These are phyloP conservation scores for Hydrozoanthus gracilis DNA, from an alignment of 92 coral and sea anemone genomes.

Conservation along the genomic window DNA sequence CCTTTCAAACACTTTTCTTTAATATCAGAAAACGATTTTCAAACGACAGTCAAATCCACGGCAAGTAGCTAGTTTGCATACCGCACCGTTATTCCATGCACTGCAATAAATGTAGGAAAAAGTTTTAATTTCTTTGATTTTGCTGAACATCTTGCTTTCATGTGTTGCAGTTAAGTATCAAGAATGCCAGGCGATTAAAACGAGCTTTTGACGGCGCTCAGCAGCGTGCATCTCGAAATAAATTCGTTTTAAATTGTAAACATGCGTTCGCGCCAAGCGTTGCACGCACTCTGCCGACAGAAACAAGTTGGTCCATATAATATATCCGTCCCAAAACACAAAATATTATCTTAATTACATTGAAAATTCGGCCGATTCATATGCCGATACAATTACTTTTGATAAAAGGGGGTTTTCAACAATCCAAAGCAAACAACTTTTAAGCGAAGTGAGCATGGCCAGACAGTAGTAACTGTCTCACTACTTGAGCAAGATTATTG, in stretches of 20 bases:
- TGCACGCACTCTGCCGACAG: neutral
- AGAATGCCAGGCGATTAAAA: neutral
- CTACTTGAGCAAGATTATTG: constrained; percentile 4
- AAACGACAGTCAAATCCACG: neutral
- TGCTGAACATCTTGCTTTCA: neutral
- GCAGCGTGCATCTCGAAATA: constrained; percentile 9
- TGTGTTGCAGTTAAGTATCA: neutral
- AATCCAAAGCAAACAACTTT: constrained; percentile 27
- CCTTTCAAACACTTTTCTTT: neutral
- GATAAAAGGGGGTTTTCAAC: neutral
- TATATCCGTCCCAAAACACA: constrained; percentile 13
- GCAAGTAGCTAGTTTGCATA: neutral
- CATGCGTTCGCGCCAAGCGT: constrained; percentile 20
- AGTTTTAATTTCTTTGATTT: neutral
- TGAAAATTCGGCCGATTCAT: neutral
- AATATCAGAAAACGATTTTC: neutral
- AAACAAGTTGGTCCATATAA: constrained; percentile 12
- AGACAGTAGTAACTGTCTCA: neutral
- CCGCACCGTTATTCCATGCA: neutral
- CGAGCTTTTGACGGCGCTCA: neutral
- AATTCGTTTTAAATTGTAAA: constrained; percentile 39
- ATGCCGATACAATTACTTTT: neutral
- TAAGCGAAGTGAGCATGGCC: constrained; percentile 5
- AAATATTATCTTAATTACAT: constrained; percentile 27
- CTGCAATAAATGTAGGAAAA: neutral